phyloP scores from a whole-genome alignment of 2,797 vertebrate genomes.

The Falco concolor region DNA sequence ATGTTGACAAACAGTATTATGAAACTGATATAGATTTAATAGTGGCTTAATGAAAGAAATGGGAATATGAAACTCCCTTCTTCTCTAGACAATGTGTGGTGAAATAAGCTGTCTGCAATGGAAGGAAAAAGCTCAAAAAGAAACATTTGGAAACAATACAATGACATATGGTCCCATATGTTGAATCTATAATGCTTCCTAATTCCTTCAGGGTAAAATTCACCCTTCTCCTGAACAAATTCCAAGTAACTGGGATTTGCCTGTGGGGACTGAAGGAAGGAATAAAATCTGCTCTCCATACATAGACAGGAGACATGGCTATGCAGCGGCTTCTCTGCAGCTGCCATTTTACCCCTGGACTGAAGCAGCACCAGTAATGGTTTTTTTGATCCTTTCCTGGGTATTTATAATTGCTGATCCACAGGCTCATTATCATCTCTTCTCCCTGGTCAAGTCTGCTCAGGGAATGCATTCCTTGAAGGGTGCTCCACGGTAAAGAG shows the following conservation, averaged over 20 bases:
- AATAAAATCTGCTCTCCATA: background rate
- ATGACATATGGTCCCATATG: constrained; percentile 47
- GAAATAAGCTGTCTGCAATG: background rate
- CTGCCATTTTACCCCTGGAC: background rate
- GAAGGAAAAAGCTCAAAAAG: constrained; percentile 12
- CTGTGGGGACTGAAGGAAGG: background rate
- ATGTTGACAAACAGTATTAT: constrained; percentile 36
- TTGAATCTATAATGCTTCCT: constrained; percentile 12
- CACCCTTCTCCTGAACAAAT: constrained; percentile 21
- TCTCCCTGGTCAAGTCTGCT: background rate
- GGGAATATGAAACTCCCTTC: constrained; percentile 9
- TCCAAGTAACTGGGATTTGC: constrained; percentile 24
- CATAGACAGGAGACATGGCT: background rate
- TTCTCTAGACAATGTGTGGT: constrained; percentile 18
- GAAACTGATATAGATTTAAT: constrained; percentile 41
- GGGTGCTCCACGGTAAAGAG: background rate
- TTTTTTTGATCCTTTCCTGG: background rate
- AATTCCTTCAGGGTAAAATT: constrained; percentile 35
- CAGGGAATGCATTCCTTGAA: background rate
- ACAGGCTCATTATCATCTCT: background rate
- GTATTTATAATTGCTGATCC: background rate
- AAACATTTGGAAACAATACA: constrained; percentile 62
- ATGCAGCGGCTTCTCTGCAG: background rate
- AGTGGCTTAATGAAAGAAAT: constrained; percentile 26
- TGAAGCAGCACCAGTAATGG: background rate